phyloP scores from a whole-genome alignment of 1,140 invertebrate genomes.

The Bombus consobrinus region DNA sequence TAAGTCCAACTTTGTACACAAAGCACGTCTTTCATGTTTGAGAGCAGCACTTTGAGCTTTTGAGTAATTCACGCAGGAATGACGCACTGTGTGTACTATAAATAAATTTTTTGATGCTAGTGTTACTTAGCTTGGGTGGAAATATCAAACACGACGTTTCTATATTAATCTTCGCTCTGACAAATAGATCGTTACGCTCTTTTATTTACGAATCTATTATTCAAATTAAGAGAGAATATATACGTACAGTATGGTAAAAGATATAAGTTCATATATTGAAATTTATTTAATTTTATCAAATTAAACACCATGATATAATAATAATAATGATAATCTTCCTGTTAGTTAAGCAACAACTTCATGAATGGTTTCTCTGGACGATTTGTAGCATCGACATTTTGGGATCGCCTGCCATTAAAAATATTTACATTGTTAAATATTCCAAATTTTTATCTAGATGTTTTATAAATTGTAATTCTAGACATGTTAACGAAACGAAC shows the following conservation, averaged over 20 bases:
- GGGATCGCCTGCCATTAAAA: slow-evolving; percentile 54
- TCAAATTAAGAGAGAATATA: background rate
- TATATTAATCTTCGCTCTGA: background rate
- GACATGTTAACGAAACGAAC: background rate
- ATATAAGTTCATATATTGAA: background rate
- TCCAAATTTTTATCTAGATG: background rate
- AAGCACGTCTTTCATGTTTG: slow-evolving; percentile 13
- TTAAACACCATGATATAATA: no score
- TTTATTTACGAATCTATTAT: background rate
- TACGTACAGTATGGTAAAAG: background rate
- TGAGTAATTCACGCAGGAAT: slow-evolving; percentile 15
- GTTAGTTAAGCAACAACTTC: background rate
- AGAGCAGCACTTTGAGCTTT: slow-evolving; percentile 10
- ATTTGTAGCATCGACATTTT: background rate
- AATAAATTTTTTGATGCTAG: background rate
- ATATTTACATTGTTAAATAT: background rate
- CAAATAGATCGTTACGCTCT: background rate
- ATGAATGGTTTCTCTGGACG: background rate
- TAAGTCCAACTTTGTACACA: background rate
- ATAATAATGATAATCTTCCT: background rate
- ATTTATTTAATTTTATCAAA: background rate
- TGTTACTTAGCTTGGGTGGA: background rate
- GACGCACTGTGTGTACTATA: background rate
- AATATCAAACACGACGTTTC: background rate
- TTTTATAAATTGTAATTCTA: background rate